Conservation (phyloP, 2,888 invertebrate genomes). For the Nezara viridula region DNA sequence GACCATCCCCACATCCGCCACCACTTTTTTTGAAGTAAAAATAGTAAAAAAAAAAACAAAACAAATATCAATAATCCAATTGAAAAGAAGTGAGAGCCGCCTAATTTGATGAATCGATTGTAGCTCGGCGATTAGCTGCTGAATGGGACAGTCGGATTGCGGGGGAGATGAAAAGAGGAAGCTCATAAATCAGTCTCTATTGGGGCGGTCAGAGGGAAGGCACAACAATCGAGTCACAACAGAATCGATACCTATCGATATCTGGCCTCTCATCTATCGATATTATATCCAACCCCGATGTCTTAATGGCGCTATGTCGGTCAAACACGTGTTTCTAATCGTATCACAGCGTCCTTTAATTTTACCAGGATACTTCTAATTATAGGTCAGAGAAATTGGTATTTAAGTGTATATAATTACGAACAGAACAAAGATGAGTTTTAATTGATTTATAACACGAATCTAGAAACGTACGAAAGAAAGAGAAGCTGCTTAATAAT, state of each 20-base stretch:
- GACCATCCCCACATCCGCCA: no score
- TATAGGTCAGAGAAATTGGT: background rate
- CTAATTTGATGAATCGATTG: slow-evolving; percentile 6
- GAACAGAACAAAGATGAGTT: background rate
- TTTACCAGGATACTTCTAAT: background rate
- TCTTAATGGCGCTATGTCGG: background rate
- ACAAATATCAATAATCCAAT: background rate
- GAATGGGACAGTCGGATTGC: background rate
- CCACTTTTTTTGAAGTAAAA: no score
- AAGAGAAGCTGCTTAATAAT: background rate
- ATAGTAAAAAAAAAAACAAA: no score
- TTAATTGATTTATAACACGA: background rate
- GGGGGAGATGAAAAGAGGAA: background rate
- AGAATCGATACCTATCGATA: slow-evolving; percentile 31
- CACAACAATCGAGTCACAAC: background rate
- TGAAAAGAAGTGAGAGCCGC: background rate
- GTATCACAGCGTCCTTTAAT: background rate
- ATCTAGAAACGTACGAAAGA: background rate
- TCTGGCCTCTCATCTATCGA: background rate
- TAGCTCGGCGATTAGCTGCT: background rate
- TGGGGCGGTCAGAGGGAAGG: background rate
- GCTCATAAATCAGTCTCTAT: background rate
- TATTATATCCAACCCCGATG: no score
- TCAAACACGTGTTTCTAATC: background rate
- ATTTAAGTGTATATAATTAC: background rate